phyloP scores from a whole-genome alignment of 2,113 vertebrate genomes.

The Vireo altiloquus region DNA sequence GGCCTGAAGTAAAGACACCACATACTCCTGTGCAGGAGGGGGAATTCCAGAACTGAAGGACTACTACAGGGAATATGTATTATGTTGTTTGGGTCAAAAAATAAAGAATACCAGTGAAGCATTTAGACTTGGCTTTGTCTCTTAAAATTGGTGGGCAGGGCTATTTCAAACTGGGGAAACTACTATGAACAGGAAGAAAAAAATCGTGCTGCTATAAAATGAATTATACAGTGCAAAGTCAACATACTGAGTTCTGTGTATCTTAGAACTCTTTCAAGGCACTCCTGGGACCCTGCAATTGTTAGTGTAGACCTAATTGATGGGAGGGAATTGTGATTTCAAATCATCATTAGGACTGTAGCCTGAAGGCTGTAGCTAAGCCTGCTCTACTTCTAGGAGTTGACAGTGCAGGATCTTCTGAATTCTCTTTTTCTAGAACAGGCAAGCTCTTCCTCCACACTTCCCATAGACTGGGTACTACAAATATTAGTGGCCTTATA shows the following conservation, averaged over 20 bases:
- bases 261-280: neutral
- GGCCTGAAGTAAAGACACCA: neutral
- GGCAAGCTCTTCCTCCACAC: neutral
- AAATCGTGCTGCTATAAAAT: neutral
- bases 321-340: neutral
- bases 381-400: neutral
- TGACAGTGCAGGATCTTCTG: neutral
- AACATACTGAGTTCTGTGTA: neutral
- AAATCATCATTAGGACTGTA: neutral
- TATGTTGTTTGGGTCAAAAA: neutral
- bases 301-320: neutral
- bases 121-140: neutral
- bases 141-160: neutral
- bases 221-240: neutral
- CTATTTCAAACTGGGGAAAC: neutral
- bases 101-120: neutral
- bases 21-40: neutral
- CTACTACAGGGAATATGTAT: neutral
- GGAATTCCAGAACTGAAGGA: neutral
- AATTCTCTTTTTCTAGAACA: neutral
- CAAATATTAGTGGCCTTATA: neutral
- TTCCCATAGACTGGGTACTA: neutral
- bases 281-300: neutral
- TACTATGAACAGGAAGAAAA: neutral
- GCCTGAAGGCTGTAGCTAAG: neutral